Percentiles rank a stretch among this genome's conserved stretches.
These are phyloP conservation scores for Delia radicum DNA, from an alignment of 1,140 invertebrate species.

Conservation along the genomic window DNA sequence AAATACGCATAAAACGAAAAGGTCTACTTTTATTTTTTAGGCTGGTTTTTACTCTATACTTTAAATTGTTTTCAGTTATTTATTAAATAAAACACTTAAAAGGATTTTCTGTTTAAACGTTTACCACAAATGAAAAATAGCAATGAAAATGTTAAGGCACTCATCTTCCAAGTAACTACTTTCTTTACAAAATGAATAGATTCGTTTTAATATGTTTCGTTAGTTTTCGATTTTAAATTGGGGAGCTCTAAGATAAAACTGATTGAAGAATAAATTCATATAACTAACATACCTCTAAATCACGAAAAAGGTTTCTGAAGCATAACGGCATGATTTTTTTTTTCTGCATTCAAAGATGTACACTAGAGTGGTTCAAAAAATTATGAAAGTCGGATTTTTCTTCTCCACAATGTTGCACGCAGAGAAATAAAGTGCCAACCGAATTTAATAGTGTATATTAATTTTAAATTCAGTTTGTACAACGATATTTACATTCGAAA, in stretches of 20 bases:
- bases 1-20: too few species aligned
- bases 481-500: too few species aligned
- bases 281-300: not conserved
- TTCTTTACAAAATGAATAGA: not conserved
- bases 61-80: too few species aligned
- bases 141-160: not conserved
- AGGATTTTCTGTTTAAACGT: not conserved
- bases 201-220: not conserved
- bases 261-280: conserved; percentile 16
- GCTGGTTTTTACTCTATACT: too few species aligned
- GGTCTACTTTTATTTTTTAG: too few species aligned
- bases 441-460: too few species aligned
- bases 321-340: conserved; percentile 8
- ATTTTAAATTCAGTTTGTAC: too few species aligned
- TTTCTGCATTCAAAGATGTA: not conserved
- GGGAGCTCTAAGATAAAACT: not conserved
- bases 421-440: too few species aligned
- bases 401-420: not conserved
- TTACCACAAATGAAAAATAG: conserved; percentile 4
- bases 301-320: not conserved
- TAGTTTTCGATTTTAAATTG: not conserved
- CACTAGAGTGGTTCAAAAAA: too few species aligned
- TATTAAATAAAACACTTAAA: not conserved
- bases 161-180: conserved; percentile 1
- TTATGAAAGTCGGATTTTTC: not conserved